Base-by-base conservation (phyloP, 2,888 invertebrate species). In the Selenia dentaria region DNA sequence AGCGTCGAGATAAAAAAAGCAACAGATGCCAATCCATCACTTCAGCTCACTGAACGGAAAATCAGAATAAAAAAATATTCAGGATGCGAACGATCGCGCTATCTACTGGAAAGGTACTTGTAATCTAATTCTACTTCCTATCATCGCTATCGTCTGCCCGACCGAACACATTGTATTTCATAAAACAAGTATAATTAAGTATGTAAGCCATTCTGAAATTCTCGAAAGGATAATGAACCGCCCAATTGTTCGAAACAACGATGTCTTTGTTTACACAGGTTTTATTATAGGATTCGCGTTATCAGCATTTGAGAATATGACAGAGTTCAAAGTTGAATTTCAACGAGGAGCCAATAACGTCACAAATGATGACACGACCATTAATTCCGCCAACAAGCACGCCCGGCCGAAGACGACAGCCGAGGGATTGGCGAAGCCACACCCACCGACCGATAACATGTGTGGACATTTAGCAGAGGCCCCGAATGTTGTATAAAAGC, bases 251-350 rank as follows among this genome's bases (percentile, higher is more conserved):
- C 9, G 22, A 20, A 20, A 33, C 25, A 34, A 38, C 10, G 28
- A 6, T 25, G 8, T 18, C 34, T 39, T 25, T 38, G 31, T 40
- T 39, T 35, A 45, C 34, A 45, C 38, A 45, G 34, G 16, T 45
- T 45, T 14, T 18, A 9, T 3, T 9, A 11, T 6, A 13, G 14
- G 33, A 12, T 16, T 13, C 39, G 25, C 24, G 18, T 31, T 14
- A 31, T 9, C 32, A 27, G 6, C 24, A 25, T 20, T 13, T 34
- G 41, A 20, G 29, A 11, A 37, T 20, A 20, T 8, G 6, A 12
- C 14, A 20, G 9, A 25, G 24, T 22, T 12, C 9, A 26, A 14
- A 31, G n/a, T n/a, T 32, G 1, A 38, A 29, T n/a, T 14, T 14
- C 2, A 14, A 9, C n/a, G 22, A 22, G 6, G 29, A 16, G 18